These are phyloP conservation scores for Porites lobata DNA, from an alignment of 92 coral and sea anemone species.

Conservation along the genomic window DNA sequence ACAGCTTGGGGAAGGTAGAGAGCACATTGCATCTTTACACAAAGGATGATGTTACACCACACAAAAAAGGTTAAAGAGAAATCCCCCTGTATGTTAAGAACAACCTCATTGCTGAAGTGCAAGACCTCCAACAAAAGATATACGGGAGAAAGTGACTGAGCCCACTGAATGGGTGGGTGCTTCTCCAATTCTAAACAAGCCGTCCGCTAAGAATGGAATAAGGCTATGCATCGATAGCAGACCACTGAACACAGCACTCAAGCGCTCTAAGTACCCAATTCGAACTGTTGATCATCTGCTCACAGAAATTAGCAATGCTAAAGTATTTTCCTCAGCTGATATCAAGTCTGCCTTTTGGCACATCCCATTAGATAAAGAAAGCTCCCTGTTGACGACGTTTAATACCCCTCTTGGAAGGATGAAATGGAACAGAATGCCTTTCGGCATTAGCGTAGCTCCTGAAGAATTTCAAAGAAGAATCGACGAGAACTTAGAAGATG, in stretches of 20 bases:
- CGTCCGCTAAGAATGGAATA: conserved; percentile 50
- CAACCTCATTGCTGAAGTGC: conserved; percentile 18
- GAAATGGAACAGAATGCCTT: conserved; percentile 32
- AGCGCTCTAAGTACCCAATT: too few relatives aligned
- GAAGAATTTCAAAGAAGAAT: too few relatives aligned
- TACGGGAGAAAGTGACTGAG: too few relatives aligned
- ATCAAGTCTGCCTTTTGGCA: conserved; percentile 14
- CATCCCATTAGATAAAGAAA: not conserved
- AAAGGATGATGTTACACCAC: conserved; percentile 18
- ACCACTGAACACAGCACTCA: not conserved
- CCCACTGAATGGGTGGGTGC: too few relatives aligned
- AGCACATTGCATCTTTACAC: conserved; percentile 41
- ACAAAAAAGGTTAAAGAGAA: not conserved
- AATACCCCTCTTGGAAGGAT: conserved; percentile 31
- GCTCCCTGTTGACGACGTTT: conserved; percentile 4
- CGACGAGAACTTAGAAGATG: too few relatives aligned
- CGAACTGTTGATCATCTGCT: too few relatives aligned
- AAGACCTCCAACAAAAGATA: conserved; percentile 26
- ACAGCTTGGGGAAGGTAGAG: conserved; percentile 27
- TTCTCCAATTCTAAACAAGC: conserved; percentile 35
- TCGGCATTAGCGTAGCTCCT: too few relatives aligned
- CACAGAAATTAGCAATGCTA: too few relatives aligned
- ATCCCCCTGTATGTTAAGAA: conserved; percentile 11
- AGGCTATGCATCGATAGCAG: conserved; percentile 35
- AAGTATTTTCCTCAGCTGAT: conserved; percentile 7